Evolutionary conservation across 2,888 invertebrate genomes (phyloP), one percentile per base, ranked within the genome.

Genomic region (Oligia strigilis): DNA sequence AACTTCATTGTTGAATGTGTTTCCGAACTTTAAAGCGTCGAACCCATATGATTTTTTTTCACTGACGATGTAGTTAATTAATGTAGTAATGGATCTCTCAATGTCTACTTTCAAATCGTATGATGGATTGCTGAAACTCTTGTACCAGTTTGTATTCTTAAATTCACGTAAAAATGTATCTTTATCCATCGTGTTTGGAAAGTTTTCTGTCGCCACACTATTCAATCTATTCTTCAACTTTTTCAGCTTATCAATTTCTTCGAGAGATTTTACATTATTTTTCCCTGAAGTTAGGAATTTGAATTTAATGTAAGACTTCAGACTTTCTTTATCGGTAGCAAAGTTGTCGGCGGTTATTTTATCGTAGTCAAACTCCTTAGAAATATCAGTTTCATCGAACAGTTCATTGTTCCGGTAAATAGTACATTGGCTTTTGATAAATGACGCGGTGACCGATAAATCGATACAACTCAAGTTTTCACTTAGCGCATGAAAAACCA

Each of bases 61-160:
- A 64, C 85, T 91, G 23, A 88, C 80, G 23, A 94, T 93, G 76
- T 93, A 93, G 82, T 93, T 93, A n/a, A 94, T 93, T 62, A 93
- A 85, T 69, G 92, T 90, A 19, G 89, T 80, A 78, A 94, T 90
- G 0, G 87, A 89, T 86, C 91, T 92, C 43, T 93, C 93, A 75
- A 93, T 85, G 2, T 90, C 90, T 70, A 90, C 80, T 72, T 90
- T 92, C 6, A 36, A 17, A 8, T 71, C 65, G 49, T 88, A 65
- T 0, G n/a, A 36, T 13, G 77, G 4, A 66, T 75, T 60, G 72
- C 17, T 78, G 6, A 92, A 88, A 80, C 75, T 86, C 58, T 81
- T 88, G 52, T 92, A 93, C 91, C 90, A 92, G 29, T 83, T 72
- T 2, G 91, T 89, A 23, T 77, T 79, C 46, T 80, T 92, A 23